Percentiles rank a stretch among this genome's conserved stretches.
These are phyloP conservation scores for Apteryx mantelli DNA, from an alignment of 2,113 vertebrate species.

Conservation along the genomic window DNA sequence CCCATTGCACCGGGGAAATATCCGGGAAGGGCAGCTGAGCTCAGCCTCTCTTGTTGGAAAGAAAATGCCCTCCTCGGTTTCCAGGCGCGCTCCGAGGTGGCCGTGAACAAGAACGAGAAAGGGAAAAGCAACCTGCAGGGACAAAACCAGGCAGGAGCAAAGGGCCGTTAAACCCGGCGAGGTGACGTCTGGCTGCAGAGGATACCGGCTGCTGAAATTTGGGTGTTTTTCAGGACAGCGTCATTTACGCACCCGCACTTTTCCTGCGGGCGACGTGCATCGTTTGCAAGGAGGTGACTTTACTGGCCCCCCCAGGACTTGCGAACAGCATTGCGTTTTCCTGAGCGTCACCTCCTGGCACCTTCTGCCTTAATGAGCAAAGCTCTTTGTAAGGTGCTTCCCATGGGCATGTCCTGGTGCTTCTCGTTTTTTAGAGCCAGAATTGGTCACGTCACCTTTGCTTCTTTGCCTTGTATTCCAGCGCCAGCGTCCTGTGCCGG, in stretches of 20 bases:
- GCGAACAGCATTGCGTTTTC: background rate
- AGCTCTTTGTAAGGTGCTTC: background rate
- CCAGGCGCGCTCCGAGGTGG: background rate
- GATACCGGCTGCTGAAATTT: background rate
- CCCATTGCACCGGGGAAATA: background rate
- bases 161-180: background rate
- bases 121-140: background rate
- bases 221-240: background rate
- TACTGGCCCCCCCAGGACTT: background rate
- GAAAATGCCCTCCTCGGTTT: background rate
- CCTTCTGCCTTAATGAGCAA: fast-evolving
- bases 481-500: background rate
- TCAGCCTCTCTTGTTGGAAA: background rate
- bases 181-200: background rate
- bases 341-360: background rate
- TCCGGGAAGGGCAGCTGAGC: background rate
- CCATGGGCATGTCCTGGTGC: background rate
- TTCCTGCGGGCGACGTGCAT: background rate
- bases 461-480: background rate
- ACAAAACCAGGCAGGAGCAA: background rate
- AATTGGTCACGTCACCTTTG: background rate
- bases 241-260: background rate
- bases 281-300: background rate
- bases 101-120: background rate
- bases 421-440: background rate